Base-by-base conservation (phyloP, 2,888 invertebrate species). In the Hipparchia sbordonii region DNA sequence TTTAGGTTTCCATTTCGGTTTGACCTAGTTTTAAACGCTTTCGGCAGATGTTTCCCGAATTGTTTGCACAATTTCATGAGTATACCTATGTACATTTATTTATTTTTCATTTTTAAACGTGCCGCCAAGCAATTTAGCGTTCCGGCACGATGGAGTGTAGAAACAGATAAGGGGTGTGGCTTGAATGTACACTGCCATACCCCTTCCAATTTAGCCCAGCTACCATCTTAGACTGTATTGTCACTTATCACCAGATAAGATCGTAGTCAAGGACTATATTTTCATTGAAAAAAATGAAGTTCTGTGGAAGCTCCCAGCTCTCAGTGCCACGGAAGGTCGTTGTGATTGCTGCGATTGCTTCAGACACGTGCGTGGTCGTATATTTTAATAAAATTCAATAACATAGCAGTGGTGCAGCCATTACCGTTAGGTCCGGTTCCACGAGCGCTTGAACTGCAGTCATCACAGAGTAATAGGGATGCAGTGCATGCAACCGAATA, bases 381-480 rank as follows among this genome's bases (percentile, higher is more conserved):
- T 62, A 46, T 62, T 46, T 62, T 62, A 6, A 46, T 62, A 48
- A 65, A 52, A 65, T 65, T 65, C 23, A 65, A 65, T 65, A 65
- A 52, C 10, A 23, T 51, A 63, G 46, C 6, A 23, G 63, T 65
- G 65, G 63, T 57, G 66, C 71, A 39, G 39, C 60, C 13, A 60
- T 67, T 65, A 71, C 67, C 52, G 54, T 67, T 67, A 33, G 66
- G 62, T 45, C 57, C 63, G 13, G 68, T 51, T 68, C 63, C 68
- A 59, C 67, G 33, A 48, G 59, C 72, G 69, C 52, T 69, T 69
- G 69, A 63, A 70, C 62, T 70, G 70, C 62, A 70, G 62, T 51
- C 56, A 70, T 63, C 70, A 56, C 70, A 62, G 54, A 70, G 69
- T 70, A 63, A 70, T 70, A 70, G 70, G 62, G 56, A 62, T 70